These are phyloP conservation scores for Dioctria rufipes DNA, from an alignment of 2,888 invertebrate genomes.

Conservation along the genomic window DNA sequence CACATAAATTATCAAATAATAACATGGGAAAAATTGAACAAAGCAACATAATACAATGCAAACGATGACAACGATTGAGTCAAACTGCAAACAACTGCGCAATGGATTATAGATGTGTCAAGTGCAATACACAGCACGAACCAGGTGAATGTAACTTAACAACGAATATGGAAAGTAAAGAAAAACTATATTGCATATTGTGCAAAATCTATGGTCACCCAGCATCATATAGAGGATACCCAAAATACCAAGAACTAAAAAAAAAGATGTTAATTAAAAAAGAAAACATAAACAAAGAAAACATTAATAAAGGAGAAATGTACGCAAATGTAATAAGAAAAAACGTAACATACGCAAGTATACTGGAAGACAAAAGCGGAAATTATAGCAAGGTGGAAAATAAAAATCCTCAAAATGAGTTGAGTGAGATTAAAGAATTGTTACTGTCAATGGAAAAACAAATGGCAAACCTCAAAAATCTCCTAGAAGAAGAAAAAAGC, in stretches of 20 bases:
- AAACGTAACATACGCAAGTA: not conserved
- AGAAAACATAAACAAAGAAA: not conserved
- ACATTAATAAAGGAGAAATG: not conserved
- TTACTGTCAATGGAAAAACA: not conserved
- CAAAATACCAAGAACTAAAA: slow-evolving; percentile 4
- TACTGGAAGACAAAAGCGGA: not conserved
- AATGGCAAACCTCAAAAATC: not conserved
- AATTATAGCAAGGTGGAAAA: not conserved
- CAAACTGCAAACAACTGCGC: slow-evolving; percentile 22
- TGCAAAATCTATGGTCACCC: slow-evolving; percentile 16
- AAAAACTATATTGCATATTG: not conserved
- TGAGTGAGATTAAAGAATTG: not conserved
- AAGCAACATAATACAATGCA: not conserved
- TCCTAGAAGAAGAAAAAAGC: slow-evolving; percentile 1
- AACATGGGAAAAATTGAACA: not conserved
- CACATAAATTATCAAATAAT: not conserved
- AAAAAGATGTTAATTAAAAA: not conserved
- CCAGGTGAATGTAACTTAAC: not conserved
- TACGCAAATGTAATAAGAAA: not conserved
- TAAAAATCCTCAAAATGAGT: too few species aligned
- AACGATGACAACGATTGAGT: slow-evolving; percentile 31
- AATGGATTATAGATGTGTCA: slow-evolving; percentile 13
- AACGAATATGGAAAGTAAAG: not conserved
- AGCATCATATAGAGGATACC: slow-evolving; percentile 9
- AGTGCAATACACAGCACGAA: slow-evolving; percentile 6